Evolutionary conservation across 2,888 invertebrate species (phyloP).

Genomic region (Ochlodes sylvanus): DNA sequence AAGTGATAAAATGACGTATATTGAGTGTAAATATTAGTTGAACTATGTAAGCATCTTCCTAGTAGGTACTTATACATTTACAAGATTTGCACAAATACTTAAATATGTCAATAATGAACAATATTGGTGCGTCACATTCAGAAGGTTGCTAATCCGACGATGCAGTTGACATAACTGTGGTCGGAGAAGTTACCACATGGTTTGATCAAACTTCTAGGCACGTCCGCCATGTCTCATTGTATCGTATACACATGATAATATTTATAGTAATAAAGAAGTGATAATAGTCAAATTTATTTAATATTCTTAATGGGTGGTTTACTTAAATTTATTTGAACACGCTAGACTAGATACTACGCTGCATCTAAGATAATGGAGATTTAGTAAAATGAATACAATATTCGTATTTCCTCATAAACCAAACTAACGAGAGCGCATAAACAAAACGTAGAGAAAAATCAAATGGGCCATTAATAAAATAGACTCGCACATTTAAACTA

Average conservation of each 20-base stretch:
- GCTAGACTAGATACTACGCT: too few species aligned
- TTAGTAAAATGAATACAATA: background rate
- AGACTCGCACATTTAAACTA: too few species aligned
- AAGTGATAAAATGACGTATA: slow-evolving; percentile 31
- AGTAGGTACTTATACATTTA: slow-evolving; percentile 14
- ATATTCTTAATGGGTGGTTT: too few species aligned
- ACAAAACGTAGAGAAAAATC: too few species aligned
- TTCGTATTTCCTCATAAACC: background rate
- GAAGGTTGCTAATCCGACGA: slow-evolving; percentile 23
- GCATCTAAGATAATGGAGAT: too few species aligned
- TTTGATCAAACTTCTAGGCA: background rate
- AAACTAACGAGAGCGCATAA: too few species aligned
- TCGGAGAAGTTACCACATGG: background rate
- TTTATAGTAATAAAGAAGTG: too few species aligned
- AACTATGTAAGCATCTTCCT: slow-evolving; percentile 28
- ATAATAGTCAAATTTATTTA: too few species aligned
- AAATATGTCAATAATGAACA: slow-evolving; percentile 21
- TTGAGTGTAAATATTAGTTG: slow-evolving; percentile 29
- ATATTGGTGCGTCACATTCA: slow-evolving; percentile 23
- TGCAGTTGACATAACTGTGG: slow-evolving; percentile 13
- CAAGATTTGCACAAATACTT: slow-evolving; percentile 29
- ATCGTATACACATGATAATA: too few species aligned
- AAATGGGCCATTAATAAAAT: too few species aligned
- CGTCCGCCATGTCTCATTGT: too few species aligned
- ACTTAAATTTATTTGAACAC: too few species aligned